Percentiles rank a stretch among this genome's conserved stretches.
Conservation (phyloP, 2,113 vertebrate genomes). For the Capreolus pygargus region DNA sequence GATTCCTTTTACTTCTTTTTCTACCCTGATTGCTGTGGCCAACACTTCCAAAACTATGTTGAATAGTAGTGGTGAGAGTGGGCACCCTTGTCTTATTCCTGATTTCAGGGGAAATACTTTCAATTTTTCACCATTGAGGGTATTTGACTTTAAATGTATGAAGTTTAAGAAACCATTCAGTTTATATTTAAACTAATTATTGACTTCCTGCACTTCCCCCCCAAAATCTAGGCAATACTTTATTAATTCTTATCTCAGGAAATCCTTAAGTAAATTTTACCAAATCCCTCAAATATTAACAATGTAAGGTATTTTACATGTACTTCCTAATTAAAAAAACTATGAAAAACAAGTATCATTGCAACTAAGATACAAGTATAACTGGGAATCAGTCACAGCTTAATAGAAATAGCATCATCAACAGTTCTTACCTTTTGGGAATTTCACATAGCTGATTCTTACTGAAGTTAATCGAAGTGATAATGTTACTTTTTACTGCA, state of each 20-base stretch:
- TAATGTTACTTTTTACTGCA: conserved; percentile 76
- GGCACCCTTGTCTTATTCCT: too few species aligned
- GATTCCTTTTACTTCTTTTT: too few species aligned
- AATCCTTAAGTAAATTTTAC: neutral
- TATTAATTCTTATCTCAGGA: neutral
- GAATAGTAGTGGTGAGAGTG: too few species aligned
- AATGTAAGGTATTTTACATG: neutral
- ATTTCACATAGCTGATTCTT: conserved; percentile 90
- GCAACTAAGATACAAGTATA: neutral
- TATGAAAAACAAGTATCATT: neutral
- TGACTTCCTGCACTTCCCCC: rapidly evolving
- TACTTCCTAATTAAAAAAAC: neutral
- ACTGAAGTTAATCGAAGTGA: conserved; percentile 90
- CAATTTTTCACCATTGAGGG: too few species aligned
- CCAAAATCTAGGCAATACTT: neutral
- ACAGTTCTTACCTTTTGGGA: conserved; percentile 86
- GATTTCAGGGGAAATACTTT: too few species aligned
- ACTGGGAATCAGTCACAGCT: neutral
- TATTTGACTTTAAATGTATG: neutral
- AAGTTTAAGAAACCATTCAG: neutral
- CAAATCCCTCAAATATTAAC: neutral
- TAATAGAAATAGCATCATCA: neutral
- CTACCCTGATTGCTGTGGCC: too few species aligned
- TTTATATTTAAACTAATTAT: conserved; percentile 8
- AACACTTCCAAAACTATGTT: too few species aligned